phyloP scores from a whole-genome alignment of 1,140 invertebrate species.

The Planococcus citri region DNA sequence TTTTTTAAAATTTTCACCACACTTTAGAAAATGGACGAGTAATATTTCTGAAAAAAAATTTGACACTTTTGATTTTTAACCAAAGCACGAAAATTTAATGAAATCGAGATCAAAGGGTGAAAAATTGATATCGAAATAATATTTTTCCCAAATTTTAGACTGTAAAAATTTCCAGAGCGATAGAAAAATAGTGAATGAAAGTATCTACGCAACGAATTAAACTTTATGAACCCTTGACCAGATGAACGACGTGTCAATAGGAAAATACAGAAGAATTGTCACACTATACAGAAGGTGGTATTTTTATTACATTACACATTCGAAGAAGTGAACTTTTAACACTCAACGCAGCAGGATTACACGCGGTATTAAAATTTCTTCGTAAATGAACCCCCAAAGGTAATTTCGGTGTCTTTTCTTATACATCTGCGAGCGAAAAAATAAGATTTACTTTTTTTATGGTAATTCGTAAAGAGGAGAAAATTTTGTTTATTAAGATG shows the following conservation, averaged over 20 bases:
- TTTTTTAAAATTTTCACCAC: no score
- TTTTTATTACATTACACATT: conserved; percentile 15
- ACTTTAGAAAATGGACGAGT: no score
- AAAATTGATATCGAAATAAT: no score
- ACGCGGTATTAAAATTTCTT: conserved; percentile 11
- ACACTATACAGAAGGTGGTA: not conserved
- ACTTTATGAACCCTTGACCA: not conserved
- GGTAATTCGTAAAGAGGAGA: conserved; percentile 15
- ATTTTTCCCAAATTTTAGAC: no score
- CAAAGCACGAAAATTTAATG: no score
- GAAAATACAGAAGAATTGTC: no score
- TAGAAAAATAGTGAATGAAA: no score
- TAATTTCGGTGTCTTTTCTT: not conserved
- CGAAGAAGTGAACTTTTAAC: not conserved
- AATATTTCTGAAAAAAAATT: no score
- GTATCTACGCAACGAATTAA: no score
- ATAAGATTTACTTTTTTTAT: conserved; percentile 15
- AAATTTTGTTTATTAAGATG: conserved; percentile 20
- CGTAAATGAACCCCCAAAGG: conserved; percentile 17
- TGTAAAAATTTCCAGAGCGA: no score
- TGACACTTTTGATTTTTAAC: no score
- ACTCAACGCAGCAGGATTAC: not conserved
- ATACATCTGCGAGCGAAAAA: not conserved
- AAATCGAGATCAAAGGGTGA: no score
- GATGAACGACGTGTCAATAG: not conserved